Evolutionary conservation across 2,797 vertebrate species (phyloP).

Genomic region (Falco cherrug): DNA sequence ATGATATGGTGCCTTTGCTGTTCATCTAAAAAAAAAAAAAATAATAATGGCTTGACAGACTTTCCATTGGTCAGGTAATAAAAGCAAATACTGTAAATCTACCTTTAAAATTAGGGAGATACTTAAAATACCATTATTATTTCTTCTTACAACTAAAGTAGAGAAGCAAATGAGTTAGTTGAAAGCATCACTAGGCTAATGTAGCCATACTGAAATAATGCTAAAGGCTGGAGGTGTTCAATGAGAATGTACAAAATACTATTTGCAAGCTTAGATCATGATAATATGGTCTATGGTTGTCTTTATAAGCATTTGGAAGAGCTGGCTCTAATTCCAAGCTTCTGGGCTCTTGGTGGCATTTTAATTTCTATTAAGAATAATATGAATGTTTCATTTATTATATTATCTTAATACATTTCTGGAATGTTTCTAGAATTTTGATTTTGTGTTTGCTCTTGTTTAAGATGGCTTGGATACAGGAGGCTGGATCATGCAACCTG

Average conservation of each 20-base stretch:
- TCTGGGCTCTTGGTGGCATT: not conserved
- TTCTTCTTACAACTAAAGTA: not conserved
- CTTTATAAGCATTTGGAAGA: not conserved
- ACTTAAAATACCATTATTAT: not conserved
- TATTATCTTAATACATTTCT: not conserved
- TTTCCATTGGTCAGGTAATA: not conserved
- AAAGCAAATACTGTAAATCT: not conserved
- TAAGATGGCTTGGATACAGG: not conserved
- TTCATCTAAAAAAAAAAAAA: not conserved
- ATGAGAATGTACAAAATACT: not conserved
- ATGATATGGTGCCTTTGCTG: not conserved
- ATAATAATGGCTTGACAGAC: not conserved
- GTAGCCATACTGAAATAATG: not conserved
- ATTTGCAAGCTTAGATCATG: not conserved
- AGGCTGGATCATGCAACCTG: not conserved
- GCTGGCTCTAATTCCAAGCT: not conserved
- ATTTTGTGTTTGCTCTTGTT: not conserved
- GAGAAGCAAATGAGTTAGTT: not conserved
- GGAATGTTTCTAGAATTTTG: not conserved
- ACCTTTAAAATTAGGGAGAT: not conserved
- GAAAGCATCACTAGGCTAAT: not conserved
- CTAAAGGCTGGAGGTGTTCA: not conserved
- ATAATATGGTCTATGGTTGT: not conserved
- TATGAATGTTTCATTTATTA: not conserved
- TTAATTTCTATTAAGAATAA: not conserved